phyloP scores from a whole-genome alignment of 2,113 vertebrate species.

The Hylia prasina region DNA sequence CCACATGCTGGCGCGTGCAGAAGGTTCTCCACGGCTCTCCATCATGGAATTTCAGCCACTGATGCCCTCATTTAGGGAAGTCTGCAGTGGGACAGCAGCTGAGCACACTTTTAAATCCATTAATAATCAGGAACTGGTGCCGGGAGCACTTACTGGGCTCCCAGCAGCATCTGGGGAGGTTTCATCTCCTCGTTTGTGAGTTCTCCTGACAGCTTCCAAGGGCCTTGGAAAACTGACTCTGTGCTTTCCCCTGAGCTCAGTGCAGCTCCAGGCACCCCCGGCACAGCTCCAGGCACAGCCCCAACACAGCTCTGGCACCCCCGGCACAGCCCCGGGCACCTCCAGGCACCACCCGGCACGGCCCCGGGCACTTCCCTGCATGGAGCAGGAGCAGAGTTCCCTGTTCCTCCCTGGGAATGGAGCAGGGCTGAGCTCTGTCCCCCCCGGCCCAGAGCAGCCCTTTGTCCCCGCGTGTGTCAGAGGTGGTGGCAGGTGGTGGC shows the following conservation, averaged over 20 bases:
- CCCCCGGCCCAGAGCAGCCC: neutral
- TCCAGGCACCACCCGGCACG: too few relatives aligned
- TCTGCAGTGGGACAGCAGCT: neutral
- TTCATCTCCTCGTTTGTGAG: neutral
- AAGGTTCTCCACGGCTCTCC: neutral
- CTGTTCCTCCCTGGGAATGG: too few relatives aligned
- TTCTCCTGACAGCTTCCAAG: neutral
- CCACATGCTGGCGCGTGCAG: fast-evolving
- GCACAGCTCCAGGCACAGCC: neutral
- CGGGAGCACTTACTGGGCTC: fast-evolving
- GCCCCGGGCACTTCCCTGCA: too few relatives aligned
- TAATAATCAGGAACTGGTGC: neutral
- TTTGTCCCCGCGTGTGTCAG: neutral
- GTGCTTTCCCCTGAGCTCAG: neutral
- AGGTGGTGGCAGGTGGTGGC: neutral
- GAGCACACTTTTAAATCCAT: neutral
- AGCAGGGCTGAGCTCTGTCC: neutral
- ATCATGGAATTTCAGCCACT: neutral
- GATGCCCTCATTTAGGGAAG: neutral
- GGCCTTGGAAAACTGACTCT: neutral
- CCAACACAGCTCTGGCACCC: fast-evolving
- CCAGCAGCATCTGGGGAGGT: neutral
- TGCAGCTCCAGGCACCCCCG: fast-evolving
- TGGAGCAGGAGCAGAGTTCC: too few relatives aligned
- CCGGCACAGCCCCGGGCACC: too few relatives aligned